Evolutionary conservation across 2,797 vertebrate species (phyloP).

Genomic region (Discoglossus pictus): DNA sequence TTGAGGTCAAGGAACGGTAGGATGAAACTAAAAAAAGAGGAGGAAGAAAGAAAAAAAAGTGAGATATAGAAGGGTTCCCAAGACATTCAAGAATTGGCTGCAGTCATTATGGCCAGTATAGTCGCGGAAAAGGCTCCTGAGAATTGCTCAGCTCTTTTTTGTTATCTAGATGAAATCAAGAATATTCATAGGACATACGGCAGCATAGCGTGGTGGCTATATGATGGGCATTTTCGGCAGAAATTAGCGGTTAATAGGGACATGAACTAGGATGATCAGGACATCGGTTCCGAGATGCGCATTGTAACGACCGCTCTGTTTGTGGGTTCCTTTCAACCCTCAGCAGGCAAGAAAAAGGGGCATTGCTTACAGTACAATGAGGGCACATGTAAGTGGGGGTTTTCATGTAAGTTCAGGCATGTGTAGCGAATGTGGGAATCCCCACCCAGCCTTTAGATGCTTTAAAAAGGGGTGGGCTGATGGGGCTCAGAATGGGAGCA

Average conservation of each 20-base stretch:
- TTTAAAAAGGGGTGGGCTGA: neutral
- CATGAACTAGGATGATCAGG: neutral
- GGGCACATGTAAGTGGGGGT: neutral
- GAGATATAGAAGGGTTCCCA: neutral
- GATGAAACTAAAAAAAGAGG: neutral
- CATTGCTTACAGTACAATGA: neutral
- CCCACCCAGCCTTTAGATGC: neutral
- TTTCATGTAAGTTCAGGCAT: neutral
- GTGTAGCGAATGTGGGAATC: neutral
- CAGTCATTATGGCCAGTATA: neutral
- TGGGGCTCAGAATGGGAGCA: neutral
- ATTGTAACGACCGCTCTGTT: too few species aligned
- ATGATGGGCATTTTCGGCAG: neutral
- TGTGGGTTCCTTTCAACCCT: too few species aligned
- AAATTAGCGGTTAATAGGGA: neutral
- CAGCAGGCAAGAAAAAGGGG: neutral
- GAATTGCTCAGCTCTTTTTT: neutral
- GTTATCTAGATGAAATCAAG: neutral
- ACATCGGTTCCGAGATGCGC: neutral
- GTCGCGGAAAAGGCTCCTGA: neutral
- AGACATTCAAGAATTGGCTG: neutral
- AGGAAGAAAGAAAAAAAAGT: neutral
- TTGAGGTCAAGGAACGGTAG: too few species aligned
- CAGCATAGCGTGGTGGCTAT: neutral
- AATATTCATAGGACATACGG: neutral